phyloP scores from a whole-genome alignment of 2,113 vertebrate species.

The Leuciscus idus region DNA sequence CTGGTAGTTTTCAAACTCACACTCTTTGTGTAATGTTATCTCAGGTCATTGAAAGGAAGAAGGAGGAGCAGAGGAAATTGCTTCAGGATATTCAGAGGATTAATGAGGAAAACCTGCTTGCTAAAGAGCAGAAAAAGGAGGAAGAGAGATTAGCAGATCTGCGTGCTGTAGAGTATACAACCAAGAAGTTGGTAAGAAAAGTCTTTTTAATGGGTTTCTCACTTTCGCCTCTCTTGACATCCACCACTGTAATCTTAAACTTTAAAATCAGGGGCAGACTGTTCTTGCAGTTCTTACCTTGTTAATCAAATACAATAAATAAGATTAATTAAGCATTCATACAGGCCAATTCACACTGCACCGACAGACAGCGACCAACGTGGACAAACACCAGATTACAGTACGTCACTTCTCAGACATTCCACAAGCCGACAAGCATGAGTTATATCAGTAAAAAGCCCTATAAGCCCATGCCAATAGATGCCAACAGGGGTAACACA shows the following conservation, averaged over 20 bases:
- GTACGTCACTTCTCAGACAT: no score
- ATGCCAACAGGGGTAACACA: no score
- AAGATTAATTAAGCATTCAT: no score
- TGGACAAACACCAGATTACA: no score
- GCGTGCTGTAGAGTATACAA: constrained; percentile 78
- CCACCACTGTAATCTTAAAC: neutral
- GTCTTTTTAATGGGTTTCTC: neutral
- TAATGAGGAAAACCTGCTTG: constrained; percentile 76
- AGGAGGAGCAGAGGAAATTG: constrained; percentile 74
- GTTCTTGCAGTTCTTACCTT: neutral
- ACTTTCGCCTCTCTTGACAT: neutral
- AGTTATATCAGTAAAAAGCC: no score
- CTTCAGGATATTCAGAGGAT: constrained; percentile 80
- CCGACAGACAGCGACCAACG: no score
- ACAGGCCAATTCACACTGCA: no score
- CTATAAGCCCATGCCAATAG: no score
- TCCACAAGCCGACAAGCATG: no score
- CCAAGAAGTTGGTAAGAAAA: constrained; percentile 80
- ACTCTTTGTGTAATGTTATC: neutral
- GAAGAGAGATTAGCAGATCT: constrained; percentile 81
- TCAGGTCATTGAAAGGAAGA: constrained; percentile 79
- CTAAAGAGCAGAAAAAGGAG: constrained; percentile 74
- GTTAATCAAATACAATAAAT: neutral
- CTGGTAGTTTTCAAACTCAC: neutral
- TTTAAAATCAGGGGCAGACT: neutral